These are phyloP conservation scores for Lissonota sp. DNA, from an alignment of 2,888 invertebrate species.

Conservation along the genomic window DNA sequence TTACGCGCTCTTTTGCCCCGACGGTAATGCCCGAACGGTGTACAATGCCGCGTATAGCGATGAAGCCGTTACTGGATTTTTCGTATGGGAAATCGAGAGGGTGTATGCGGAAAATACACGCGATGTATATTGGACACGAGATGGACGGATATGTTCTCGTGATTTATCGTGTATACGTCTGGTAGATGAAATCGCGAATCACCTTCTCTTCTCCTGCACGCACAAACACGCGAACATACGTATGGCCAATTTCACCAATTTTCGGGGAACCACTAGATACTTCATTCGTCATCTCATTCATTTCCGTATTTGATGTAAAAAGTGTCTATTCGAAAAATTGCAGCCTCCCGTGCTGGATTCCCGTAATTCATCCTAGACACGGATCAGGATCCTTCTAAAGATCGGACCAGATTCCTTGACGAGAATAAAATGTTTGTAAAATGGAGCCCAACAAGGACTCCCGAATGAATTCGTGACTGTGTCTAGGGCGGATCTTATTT, in stretches of 20 bases:
- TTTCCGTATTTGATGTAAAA: too few species aligned
- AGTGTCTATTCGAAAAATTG: too few species aligned
- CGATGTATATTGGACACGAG: slow-evolving; percentile 26
- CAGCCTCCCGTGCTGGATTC: too few species aligned
- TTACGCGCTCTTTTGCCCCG: slow-evolving; percentile 28
- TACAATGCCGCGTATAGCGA: background rate
- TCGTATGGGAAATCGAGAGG: background rate
- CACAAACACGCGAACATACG: background rate
- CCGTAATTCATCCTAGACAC: too few species aligned
- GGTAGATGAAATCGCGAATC: slow-evolving; percentile 37
- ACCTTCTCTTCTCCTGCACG: slow-evolving; percentile 8
- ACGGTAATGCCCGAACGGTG: slow-evolving; percentile 13
- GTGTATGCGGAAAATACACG: slow-evolving; percentile 1
- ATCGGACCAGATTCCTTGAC: too few species aligned
- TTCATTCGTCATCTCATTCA: too few species aligned
- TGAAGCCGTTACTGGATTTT: background rate
- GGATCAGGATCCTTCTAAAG: too few species aligned
- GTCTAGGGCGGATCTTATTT: too few species aligned
- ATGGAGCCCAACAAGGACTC: too few species aligned
- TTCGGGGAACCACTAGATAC: too few species aligned
- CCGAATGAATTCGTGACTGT: too few species aligned
- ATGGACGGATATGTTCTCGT: slow-evolving; percentile 43
- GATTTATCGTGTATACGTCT: slow-evolving; percentile 54
- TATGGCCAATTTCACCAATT: background rate
- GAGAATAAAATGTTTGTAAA: too few species aligned